Evolutionary conservation across 2,888 invertebrate genomes (phyloP).

Genomic region (Vanessa cardui): DNA sequence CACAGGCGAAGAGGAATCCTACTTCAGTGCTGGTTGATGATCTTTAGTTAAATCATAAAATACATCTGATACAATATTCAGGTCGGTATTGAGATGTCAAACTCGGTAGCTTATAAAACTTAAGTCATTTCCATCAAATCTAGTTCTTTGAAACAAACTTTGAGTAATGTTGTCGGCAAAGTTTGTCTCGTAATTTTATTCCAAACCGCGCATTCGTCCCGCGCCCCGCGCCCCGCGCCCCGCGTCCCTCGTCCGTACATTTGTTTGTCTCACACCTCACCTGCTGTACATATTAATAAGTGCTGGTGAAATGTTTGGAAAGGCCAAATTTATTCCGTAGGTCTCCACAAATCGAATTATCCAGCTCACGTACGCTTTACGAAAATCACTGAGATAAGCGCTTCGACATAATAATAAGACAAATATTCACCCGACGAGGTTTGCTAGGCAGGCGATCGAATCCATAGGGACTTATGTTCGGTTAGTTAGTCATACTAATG

Average conservation of each 20-base stretch:
- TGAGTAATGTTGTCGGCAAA: neutral
- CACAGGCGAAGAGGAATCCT: too few relatives aligned
- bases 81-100: too few relatives aligned
- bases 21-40: too few relatives aligned
- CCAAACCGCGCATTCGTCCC: neutral
- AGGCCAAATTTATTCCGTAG: slow-evolving; percentile 18
- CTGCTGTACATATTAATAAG: slow-evolving; percentile 9
- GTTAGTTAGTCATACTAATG: too few relatives aligned
- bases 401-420: slow-evolving; percentile 1
- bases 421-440: neutral
- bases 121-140: neutral
- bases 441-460: neutral
- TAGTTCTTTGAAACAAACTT: neutral
- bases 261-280: neutral
- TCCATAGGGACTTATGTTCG: neutral
- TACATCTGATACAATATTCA: too few relatives aligned
- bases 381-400: slow-evolving; percentile 32
- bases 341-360: slow-evolving; percentile 14
- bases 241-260: neutral
- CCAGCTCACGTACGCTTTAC: slow-evolving; percentile 32
- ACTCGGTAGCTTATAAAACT: neutral
- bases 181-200: neutral
- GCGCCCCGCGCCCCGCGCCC: neutral
- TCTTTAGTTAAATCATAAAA: too few relatives aligned
- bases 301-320: slow-evolving; percentile 7